Evolutionary conservation across 2,797 vertebrate genomes (phyloP), one percentile per base, ranked within the genome.

Genomic region (Megalops cyprinoides): DNA sequence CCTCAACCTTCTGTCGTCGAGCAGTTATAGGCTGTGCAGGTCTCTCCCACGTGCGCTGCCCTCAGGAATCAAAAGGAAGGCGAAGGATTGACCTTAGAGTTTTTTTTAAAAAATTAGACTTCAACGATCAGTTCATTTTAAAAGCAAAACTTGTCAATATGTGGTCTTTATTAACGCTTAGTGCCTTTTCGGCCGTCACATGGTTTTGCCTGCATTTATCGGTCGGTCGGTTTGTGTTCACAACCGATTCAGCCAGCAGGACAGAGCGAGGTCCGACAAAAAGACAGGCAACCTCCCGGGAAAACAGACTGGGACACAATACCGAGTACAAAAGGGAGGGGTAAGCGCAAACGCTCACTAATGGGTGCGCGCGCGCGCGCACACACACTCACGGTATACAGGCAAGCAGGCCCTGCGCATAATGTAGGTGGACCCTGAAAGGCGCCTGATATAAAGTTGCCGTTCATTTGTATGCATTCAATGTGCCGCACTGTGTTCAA

Each of bases 151-250:
- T 55, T 0, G 6, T 48, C 25, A 31, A 44, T 2, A 28, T 25
- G 18, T 23, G 31, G 2, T 6, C 4, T 4, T n/a, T 62, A 28
- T 28, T 39, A 28, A 31, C 25, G 8, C 58, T 28, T n/a, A 3
- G 37, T n/a, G 62, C 18, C 37, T 34, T 37, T 12, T 23, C 4
- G 44, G 37, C 79, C 55, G 53, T 28, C 31, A 20, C 25, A 18
- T 44, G 18, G 15, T 15, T 55, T 12, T 31, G 20, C 23, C 53
- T 34, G n/a, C 44, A 62, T 76, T 76, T 53, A 39, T 62, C 55
- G 15, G 77, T 44, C 44, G 1, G 23, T 23, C 9, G 65, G 28
- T 80, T 80, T 80, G 20, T 80, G 75, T 74, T 48, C 67, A 25
- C 20, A 25, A 23, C 53, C 39, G 42, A 56, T 25, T 48, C 14